Percentiles rank a stretch among this genome's conserved stretches.
Evolutionary conservation across 2,888 invertebrate genomes (phyloP).

Genomic region (Drosophila mayaguana): DNA sequence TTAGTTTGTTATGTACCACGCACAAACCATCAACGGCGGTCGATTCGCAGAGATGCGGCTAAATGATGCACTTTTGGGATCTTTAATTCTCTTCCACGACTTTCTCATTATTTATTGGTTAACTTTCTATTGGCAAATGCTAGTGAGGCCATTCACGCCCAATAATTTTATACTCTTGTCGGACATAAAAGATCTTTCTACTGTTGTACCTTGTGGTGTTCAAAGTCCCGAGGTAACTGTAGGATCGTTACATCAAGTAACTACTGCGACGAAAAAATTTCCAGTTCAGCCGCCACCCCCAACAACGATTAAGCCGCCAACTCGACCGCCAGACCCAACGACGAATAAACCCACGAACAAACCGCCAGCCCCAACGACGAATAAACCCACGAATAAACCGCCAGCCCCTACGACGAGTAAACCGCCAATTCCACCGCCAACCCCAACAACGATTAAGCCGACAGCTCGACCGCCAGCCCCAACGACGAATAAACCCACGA

Average conservation of each 20-base stretch:
- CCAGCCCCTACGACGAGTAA: no score
- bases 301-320: neutral
- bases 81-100: conserved; percentile 65
- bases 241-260: neutral
- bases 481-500: no score
- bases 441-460: no score
- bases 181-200: neutral
- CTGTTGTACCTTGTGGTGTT: neutral
- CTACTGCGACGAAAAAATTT: neutral
- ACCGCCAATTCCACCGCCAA: neutral
- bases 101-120: conserved; percentile 67
- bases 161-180: neutral
- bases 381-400: no score
- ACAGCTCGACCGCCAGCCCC: no score
- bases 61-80: conserved; percentile 50
- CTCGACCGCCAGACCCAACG: neutral
- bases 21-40: conserved; percentile 56
- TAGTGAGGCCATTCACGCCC: conserved; percentile 13
- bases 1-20: conserved; percentile 65
- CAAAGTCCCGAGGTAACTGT: neutral
- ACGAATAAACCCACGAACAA: neutral
- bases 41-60: conserved; percentile 65
- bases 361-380: no score
- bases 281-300: neutral
- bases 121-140: conserved; percentile 62